Conservation (phyloP, 2,113 vertebrate species). For the Indicator maculatus region DNA sequence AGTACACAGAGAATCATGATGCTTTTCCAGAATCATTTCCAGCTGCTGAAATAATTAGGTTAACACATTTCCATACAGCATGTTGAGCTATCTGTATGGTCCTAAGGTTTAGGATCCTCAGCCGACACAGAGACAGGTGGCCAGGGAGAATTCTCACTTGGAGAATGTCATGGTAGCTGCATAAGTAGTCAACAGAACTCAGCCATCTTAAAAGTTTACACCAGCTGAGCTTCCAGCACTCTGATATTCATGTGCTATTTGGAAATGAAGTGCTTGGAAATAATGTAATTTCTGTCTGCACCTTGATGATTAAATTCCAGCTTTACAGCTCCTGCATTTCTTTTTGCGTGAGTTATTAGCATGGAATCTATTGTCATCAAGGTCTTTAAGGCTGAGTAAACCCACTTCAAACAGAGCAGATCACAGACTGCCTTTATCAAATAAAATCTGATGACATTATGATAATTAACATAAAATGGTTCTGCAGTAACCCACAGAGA, state of each 20-base stretch:
- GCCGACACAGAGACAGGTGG: background rate
- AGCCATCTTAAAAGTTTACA: background rate
- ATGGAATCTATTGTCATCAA: slow-evolving; percentile 22
- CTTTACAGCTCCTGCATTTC: background rate
- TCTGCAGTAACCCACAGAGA: slow-evolving; percentile 45
- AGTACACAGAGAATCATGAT: background rate
- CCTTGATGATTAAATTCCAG: background rate
- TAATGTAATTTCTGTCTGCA: background rate
- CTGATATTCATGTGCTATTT: background rate
- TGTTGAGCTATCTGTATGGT: background rate
- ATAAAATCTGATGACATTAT: slow-evolving; percentile 53
- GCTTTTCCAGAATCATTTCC: background rate
- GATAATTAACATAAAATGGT: slow-evolving; percentile 49
- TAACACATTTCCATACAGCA: background rate
- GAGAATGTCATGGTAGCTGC: background rate
- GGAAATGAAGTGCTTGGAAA: background rate
- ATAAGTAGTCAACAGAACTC: background rate
- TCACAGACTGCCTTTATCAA: slow-evolving; percentile 44
- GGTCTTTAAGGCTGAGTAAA: slow-evolving; percentile 42
- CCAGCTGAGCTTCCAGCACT: background rate
- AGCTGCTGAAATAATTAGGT: background rate
- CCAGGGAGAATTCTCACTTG: background rate
- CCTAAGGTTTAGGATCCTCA: background rate
- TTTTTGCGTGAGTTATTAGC: slow-evolving; percentile 1
- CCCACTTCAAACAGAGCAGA: slow-evolving; percentile 64